These are phyloP conservation scores for Globodera ellingtonae DNA, from an alignment of 1,140 invertebrate species.

Conservation along the genomic window DNA sequence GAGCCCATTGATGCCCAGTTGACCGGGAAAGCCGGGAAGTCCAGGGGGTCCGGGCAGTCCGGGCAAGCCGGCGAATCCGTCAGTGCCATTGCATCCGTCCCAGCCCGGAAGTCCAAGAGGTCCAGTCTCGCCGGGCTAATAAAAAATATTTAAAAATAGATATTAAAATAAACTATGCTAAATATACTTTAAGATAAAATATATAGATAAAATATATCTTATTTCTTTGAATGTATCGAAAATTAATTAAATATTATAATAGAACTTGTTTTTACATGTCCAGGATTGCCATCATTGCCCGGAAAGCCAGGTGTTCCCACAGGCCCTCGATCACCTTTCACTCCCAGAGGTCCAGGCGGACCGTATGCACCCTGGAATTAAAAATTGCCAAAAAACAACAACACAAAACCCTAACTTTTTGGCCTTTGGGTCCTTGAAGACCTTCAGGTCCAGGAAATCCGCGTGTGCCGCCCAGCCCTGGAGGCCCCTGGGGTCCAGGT, in stretches of 20 bases:
- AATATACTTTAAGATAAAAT: background rate
- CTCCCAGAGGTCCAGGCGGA: constrained; percentile 54
- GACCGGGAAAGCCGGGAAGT: constrained; percentile 53
- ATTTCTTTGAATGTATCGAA: no score
- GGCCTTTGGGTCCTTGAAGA: constrained; percentile 59
- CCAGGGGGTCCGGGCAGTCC: constrained; percentile 60
- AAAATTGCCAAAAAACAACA: no score
- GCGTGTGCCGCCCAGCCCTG: constrained; percentile 57
- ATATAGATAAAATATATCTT: no score
- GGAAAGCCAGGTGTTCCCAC: constrained; percentile 62
- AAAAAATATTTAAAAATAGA: background rate
- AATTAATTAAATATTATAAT: no score
- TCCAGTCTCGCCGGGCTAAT: constrained; percentile 60
- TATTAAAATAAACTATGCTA: background rate
- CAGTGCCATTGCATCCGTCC: constrained; percentile 66
- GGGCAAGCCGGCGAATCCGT: constrained; percentile 59
- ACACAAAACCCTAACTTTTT: background rate
- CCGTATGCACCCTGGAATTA: constrained; percentile 49
- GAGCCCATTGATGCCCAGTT: constrained; percentile 56
- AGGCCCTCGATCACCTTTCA: constrained; percentile 59
- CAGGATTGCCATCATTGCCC: constrained; percentile 62
- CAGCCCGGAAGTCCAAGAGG: constrained; percentile 63
- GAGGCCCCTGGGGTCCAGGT: constrained; percentile 63
- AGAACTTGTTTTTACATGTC: constrained; percentile 25
- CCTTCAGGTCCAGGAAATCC: constrained; percentile 65